Percentiles rank a stretch among this genome's conserved stretches.
phyloP scores from a whole-genome alignment of 2,113 vertebrate species.

The Brachypodius melanocephalos region DNA sequence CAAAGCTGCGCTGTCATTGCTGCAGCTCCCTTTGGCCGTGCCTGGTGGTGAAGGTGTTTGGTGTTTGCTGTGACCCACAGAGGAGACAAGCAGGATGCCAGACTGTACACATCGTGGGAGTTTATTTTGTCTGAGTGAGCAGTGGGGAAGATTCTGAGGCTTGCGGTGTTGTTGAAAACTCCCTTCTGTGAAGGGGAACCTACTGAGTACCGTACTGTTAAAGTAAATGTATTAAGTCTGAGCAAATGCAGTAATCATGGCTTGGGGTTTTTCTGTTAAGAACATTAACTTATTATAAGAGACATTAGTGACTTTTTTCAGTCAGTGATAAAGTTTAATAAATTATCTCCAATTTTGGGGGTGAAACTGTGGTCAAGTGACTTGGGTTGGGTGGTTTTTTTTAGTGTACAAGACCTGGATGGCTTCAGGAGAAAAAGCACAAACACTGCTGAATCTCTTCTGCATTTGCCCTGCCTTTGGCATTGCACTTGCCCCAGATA shows the following conservation, averaged over 20 bases:
- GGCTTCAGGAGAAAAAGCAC: neutral
- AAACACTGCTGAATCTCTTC: neutral
- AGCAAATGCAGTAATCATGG: conserved; percentile 63
- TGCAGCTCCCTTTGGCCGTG: neutral
- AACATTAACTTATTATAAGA: conserved; percentile 80
- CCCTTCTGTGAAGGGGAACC: conserved; percentile 82
- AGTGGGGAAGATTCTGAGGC: neutral
- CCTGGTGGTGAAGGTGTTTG: neutral
- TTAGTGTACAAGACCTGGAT: neutral
- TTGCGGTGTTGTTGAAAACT: conserved; percentile 57
- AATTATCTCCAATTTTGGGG: conserved; percentile 76
- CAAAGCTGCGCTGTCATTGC: neutral
- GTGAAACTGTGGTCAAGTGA: conserved; percentile 36
- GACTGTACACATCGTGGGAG: neutral
- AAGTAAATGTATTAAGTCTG: conserved; percentile 65
- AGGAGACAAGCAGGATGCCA: neutral
- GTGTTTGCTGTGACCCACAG: neutral
- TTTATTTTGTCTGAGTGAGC: conserved; percentile 9
- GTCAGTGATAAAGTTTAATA: conserved; percentile 75
- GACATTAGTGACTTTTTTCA: conserved; percentile 69
- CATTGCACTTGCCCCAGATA: neutral
- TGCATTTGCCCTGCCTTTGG: neutral
- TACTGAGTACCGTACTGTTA: conserved; percentile 53
- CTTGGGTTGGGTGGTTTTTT: neutral
- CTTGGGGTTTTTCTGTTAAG: conserved; percentile 66